phyloP scores from a whole-genome alignment of 2,797 vertebrate species.

The Pipistrellus pipistrellus region DNA sequence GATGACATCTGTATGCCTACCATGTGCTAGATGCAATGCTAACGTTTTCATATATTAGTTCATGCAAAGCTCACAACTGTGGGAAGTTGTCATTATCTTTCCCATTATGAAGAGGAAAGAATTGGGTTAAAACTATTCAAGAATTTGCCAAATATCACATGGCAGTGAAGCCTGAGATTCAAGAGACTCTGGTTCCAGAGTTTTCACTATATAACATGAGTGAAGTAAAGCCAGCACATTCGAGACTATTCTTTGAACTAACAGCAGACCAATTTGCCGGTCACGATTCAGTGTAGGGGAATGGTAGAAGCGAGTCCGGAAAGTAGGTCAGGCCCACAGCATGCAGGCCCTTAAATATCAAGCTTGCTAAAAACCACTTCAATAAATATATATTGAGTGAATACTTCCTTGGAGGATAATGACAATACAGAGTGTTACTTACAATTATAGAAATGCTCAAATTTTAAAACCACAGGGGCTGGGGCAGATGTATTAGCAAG shows the following conservation, averaged over 20 bases:
- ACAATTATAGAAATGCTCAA: constrained; percentile 3
- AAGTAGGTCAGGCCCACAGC: neutral
- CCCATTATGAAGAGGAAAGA: constrained; percentile 46
- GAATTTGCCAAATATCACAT: neutral
- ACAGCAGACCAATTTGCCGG: neutral
- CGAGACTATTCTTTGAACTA: neutral
- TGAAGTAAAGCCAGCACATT: neutral
- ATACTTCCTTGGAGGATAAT: neutral
- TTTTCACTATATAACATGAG: neutral
- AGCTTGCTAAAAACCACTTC: neutral
- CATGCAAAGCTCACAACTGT: neutral
- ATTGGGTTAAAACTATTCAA: constrained; percentile 12
- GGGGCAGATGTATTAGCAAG: neutral
- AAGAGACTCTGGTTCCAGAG: neutral
- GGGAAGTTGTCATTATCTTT: neutral
- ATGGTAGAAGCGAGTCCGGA: neutral
- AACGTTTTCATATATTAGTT: neutral
- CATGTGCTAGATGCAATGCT: neutral
- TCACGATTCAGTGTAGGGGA: neutral
- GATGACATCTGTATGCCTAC: neutral
- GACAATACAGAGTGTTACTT: neutral
- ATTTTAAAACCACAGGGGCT: neutral
- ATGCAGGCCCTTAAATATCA: neutral
- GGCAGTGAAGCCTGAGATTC: neutral
- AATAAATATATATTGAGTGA: neutral